Conservation (phyloP, 2,113 vertebrate genomes). For the Toxostoma redivivum region DNA sequence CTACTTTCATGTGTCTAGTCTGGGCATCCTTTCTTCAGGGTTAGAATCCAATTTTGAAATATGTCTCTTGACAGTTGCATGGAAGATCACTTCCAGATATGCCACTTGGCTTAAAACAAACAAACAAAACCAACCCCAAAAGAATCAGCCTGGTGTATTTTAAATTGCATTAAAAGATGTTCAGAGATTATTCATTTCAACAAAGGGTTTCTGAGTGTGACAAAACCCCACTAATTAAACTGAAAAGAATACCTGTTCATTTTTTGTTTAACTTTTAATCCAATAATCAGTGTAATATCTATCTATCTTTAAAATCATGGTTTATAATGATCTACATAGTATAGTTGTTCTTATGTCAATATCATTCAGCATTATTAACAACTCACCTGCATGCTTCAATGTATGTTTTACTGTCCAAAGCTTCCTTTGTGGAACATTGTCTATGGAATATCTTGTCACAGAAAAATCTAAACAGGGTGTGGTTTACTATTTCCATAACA, state of each 20-base stretch:
- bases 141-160: not conserved
- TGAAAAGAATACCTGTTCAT: not conserved
- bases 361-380: slow-evolving; percentile 50
- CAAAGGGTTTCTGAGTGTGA: not conserved
- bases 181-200: not conserved
- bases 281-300: slow-evolving; percentile 14
- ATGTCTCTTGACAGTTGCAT: not conserved
- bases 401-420: slow-evolving; percentile 63
- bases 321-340: slow-evolving; percentile 26
- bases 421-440: slow-evolving; percentile 56
- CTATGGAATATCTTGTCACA: slow-evolving; percentile 49
- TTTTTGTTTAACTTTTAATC: slow-evolving; percentile 32
- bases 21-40: not conserved
- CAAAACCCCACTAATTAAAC: not conserved
- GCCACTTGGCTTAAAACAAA: not conserved
- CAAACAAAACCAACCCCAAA: not conserved
- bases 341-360: not conserved
- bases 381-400: slow-evolving; percentile 62
- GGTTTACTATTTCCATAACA: slow-evolving; percentile 74
- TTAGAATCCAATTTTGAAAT: not conserved
- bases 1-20: not conserved
- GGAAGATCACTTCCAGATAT: not conserved
- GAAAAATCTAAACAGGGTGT: slow-evolving; percentile 51
- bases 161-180: not conserved
- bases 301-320: not conserved